These are phyloP conservation scores for Vesta saturnalis DNA, from an alignment of 2,888 invertebrate species.

Conservation along the genomic window DNA sequence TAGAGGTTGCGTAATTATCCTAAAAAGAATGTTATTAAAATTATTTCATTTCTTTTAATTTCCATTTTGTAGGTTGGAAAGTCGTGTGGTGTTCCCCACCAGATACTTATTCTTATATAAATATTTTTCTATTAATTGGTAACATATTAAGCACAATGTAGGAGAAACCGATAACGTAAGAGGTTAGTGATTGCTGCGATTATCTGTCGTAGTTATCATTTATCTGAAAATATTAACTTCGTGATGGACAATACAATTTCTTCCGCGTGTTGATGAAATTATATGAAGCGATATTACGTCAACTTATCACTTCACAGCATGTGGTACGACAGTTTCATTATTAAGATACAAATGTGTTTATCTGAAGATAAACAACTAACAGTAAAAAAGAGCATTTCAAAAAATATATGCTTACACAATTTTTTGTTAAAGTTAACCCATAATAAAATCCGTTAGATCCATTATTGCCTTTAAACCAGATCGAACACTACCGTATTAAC, in stretches of 20 bases:
- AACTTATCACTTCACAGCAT: background rate
- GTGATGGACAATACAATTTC: background rate
- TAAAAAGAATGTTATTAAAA: too few relatives aligned
- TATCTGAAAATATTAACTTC: background rate
- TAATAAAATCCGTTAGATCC: background rate
- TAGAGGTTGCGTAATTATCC: too few relatives aligned
- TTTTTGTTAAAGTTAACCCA: background rate
- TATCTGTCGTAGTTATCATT: slow-evolving; percentile 1
- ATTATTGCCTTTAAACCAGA: background rate
- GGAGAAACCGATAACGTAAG: background rate
- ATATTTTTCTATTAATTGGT: background rate
- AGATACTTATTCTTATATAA: too few relatives aligned
- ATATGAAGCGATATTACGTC: slow-evolving; percentile 1
- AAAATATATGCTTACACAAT: background rate
- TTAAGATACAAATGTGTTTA: slow-evolving; percentile 1
- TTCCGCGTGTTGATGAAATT: slow-evolving; percentile 1
- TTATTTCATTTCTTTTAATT: too few relatives aligned
- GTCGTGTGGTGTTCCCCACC: too few relatives aligned
- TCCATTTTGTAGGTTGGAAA: too few relatives aligned
- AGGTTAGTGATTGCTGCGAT: background rate
- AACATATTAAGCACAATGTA: slow-evolving; percentile 1
- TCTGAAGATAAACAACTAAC: background rate
- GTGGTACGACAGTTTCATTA: slow-evolving; percentile 1
- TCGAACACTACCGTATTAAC: slow-evolving; percentile 10
- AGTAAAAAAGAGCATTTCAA: background rate